Conservation (phyloP, 2,797 vertebrate genomes). For the Enteromius trimaculatus region DNA sequence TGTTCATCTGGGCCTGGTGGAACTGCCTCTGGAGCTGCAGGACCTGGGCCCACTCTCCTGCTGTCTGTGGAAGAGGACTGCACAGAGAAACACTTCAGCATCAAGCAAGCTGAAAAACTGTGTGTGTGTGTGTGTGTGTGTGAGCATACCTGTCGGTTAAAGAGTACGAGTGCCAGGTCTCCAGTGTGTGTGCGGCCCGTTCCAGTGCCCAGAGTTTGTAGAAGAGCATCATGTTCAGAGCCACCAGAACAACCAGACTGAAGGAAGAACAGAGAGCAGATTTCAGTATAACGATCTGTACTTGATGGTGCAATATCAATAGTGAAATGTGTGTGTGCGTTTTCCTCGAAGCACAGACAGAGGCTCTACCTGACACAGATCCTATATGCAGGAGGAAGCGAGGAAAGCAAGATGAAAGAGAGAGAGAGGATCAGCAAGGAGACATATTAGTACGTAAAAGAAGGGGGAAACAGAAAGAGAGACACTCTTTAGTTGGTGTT, state of each 20-base stretch:
- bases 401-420: slow-evolving; percentile 56
- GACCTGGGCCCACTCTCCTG: slow-evolving; percentile 88
- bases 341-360: slow-evolving; percentile 48
- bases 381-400: slow-evolving; percentile 75
- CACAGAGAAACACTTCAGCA: not conserved
- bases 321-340: not conserved
- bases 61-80: slow-evolving; percentile 87
- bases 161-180: slow-evolving; percentile 90
- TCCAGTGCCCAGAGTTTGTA: slow-evolving; percentile 92
- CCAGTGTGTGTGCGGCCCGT: slow-evolving; percentile 86
- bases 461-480: slow-evolving; percentile 16
- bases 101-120: not conserved
- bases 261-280: slow-evolving; percentile 18
- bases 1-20: slow-evolving; percentile 86
- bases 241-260: slow-evolving; percentile 87
- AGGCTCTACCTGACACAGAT: slow-evolving; percentile 90
- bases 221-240: slow-evolving; percentile 90
- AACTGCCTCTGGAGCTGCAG: slow-evolving; percentile 89
- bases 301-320: not conserved
- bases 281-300: not conserved
- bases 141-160: slow-evolving; percentile 80
- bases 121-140: slow-evolving; percentile 4
- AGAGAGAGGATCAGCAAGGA: slow-evolving; percentile 62
- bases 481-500: not conserved
- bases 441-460: slow-evolving; percentile 62